Evolutionary conservation across 1,140 invertebrate genomes (phyloP), one percentile per base, ranked within the genome.

Genomic region (Bombus polaris): DNA sequence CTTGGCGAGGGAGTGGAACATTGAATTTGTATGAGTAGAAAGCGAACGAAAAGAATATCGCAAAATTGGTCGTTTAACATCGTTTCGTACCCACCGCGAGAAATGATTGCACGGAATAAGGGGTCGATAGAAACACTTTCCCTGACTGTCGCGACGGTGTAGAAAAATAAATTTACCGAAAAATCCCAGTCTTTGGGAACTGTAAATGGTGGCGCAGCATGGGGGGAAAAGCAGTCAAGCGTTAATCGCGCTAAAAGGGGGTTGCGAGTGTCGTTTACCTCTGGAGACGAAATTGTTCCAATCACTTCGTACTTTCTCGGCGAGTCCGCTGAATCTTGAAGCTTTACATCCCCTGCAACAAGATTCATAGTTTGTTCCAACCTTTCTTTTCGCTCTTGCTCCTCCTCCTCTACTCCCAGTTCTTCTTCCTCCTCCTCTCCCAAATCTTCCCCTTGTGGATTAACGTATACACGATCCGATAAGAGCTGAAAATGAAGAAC

Each of bases 281-380:
- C 80, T 32, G 76, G 71, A 35, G 91, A 83, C 42, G 81, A 42
- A 75, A 86, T 82, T 37, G 93, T 93, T 65, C 87, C 93, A 44
- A 91, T 90, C 77, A 93, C 86, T 87, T 93, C 88, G 57, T 92
- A 92, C 68, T 93, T 92, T 77, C 57, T 88, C 42, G 81, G 22
- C 37, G 68, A 35, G 65, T 85, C 37, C 8, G 10, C 15, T 1
- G 37, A 77, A 15, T 70, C 57, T 32, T 2, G 39, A n/a, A 57
- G 22, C 71, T 70, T 83, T 28, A 15, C 39, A 25, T 47, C 65
- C 28, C 84, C 72, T 5, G 65, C 39, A n/a, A 53, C 47, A 53
- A 53, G 6, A 1, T 53, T 53, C 47, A 6, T 53, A 22, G 47
- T 87, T 81, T 10, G 62, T 44, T 57, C 66, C 35, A 9, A 35